Evolutionary conservation across 2,113 vertebrate species (phyloP).

Genomic region (Petromus typicus): DNA sequence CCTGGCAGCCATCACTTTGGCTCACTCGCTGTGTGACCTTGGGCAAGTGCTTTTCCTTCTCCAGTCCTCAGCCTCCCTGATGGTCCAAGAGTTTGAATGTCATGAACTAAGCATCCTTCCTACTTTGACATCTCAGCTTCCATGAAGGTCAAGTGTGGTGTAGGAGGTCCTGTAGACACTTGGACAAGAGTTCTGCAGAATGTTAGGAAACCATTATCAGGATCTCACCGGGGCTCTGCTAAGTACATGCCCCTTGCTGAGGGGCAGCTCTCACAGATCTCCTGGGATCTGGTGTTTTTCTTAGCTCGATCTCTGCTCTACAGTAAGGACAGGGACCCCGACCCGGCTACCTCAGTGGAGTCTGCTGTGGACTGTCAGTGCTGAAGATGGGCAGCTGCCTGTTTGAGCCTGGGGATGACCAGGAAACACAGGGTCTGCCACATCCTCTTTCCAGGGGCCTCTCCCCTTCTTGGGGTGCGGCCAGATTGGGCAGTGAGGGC

Average conservation of each 20-base stretch:
- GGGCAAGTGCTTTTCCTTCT: conserved; percentile 61
- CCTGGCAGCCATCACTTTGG: background rate
- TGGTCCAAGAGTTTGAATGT: conserved; percentile 33
- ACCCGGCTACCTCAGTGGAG: background rate
- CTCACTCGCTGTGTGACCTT: conserved; percentile 71
- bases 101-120: conserved; percentile 47
- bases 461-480: conserved; percentile 47
- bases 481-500: conserved; percentile 1
- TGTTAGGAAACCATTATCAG: background rate
- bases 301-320: background rate
- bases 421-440: background rate
- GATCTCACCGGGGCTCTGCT: background rate
- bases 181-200: background rate
- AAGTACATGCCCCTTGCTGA: background rate
- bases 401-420: background rate
- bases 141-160: conserved; percentile 51
- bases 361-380: background rate
- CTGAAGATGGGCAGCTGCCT: background rate
- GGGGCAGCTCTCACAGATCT: background rate
- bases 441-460: background rate
- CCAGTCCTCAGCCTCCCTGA: background rate
- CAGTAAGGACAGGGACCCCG: background rate
- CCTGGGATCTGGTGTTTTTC: background rate
- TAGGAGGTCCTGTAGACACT: background rate
- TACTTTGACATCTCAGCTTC: conserved; percentile 49